Evolutionary conservation across 2,797 vertebrate genomes (phyloP).

Genomic region (Scyliorhinus canicula): DNA sequence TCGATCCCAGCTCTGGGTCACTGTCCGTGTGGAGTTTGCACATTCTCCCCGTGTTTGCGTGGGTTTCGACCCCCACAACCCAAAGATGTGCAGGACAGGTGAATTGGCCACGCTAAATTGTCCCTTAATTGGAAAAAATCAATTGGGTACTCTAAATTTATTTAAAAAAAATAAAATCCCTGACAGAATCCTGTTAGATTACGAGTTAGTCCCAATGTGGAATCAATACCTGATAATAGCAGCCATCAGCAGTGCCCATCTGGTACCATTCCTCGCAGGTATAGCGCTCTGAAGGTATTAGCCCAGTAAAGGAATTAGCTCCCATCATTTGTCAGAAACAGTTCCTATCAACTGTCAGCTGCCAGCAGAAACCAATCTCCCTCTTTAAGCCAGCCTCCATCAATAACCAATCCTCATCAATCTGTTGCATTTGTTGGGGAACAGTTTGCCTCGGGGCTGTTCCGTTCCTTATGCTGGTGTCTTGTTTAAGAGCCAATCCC

Average conservation of each 20-base stretch:
- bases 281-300: neutral
- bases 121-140: too few relatives aligned
- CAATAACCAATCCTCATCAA: neutral
- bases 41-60: too few relatives aligned
- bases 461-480: too few relatives aligned
- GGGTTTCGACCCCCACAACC: too few relatives aligned
- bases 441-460: too few relatives aligned
- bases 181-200: neutral
- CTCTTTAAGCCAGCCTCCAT: neutral
- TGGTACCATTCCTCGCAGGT: neutral
- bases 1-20: too few relatives aligned
- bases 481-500: neutral
- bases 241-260: neutral
- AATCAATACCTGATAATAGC: neutral
- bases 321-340: neutral
- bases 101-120: too few relatives aligned
- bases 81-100: too few relatives aligned
- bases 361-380: neutral
- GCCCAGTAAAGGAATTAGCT: neutral
- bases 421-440: too few relatives aligned
- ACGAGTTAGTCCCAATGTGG: neutral
- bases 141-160: too few relatives aligned
- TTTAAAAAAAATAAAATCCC: too few relatives aligned
- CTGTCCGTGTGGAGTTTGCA: too few relatives aligned
- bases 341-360: neutral